Evolutionary conservation across 2,113 vertebrate genomes (phyloP), one percentile per base, ranked within the genome.

Genomic region (Penelope pileata): DNA sequence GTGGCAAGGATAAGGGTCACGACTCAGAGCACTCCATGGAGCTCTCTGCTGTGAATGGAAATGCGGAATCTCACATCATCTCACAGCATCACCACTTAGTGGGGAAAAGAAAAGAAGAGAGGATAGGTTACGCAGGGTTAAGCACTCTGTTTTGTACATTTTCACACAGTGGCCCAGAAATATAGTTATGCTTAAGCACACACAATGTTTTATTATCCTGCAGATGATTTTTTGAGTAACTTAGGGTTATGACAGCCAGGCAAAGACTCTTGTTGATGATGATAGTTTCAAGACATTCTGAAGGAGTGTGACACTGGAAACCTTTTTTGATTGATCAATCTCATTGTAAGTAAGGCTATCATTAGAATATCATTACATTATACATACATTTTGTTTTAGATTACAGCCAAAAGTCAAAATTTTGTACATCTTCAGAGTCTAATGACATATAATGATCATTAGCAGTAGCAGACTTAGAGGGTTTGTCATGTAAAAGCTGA

Each of bases 1-100:
- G 75, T 78, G 64, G 47, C 21, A 47, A 54, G 48, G 76, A 66
- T 80, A 86, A 83, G 81, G 85, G 76, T 95, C 76, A 94, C 34
- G 59, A 75, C 58, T 88, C 69, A 90, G 66, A 84, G 51, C 36
- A 45, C 56, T 38, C 30, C 32, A 27, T 2, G 2, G 76, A 78
- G 30, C 47, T 74, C 30, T 82, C 62, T 78, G 45, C 79, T 88
- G 30, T 68, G 69, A 84, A 68, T 51, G 43, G 73, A 90, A 93
- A 88, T 32, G 38, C 27, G 88, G 83, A 86, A 64, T 60, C 66
- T 88, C 83, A 29, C 12, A 29, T 66, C 67, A n/a, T 15, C 21
- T 68, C 53, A 60, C 48, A 79, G 60, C 43, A 79, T 29, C 66
- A 23, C 22, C 64, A 12, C 51, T 84, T 86, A 72, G 59, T 40